Base-by-base conservation (phyloP, 1,140 invertebrate genomes). In the Micrasema longulum region DNA sequence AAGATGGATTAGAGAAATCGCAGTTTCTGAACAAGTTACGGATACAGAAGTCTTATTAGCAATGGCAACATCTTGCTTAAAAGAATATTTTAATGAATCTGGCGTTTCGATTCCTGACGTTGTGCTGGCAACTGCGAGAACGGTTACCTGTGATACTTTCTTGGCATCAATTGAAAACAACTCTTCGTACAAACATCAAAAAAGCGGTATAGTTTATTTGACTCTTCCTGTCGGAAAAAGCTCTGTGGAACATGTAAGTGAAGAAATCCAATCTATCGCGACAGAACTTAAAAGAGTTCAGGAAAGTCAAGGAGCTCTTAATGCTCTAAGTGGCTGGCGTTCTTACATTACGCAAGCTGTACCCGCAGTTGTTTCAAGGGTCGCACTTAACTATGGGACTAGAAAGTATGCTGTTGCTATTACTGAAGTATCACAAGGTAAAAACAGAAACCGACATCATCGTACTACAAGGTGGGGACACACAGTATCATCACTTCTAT, bases 391-490 rank as follows among this genome's bases (percentile, higher is more conserved):
- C 77, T 87, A 90, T 70, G 84, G 93, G 36, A 91, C 92, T 0
- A 86, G 89, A 50, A 88, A 89, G 68, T 94, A 92, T 79, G 88
- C 91, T 0, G 84, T 94, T 1, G 89, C 88, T 9, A 85, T 93
- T 36, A 92, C 91, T 0, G 90, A 93, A 78, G 87, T 93, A 76
- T 88, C 83, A 78, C 87, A 78, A 77, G 87, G 81, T 22, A 77
- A 82, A 14, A 77, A 80, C 10, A 78, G 81, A 14, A 77, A 80
- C 10, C 78, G 81, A 22, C 76, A 78, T 5, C 82, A 76, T 0
- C 69, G 71, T 12, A 79, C 79, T 20, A 86, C 88, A n/a, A 72
- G 89, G 6, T 92, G 91, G 86, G 90, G 92, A 0, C 89, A 93
- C 50, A 85, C 87, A 35, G 86, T 94, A 0, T 86, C 88, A 16